A percentile compares a stretch with the other conserved stretches of the same genome.
These are phyloP conservation scores for Acanthosepion lycidas DNA, from an alignment of 2,888 invertebrate species.

Conservation along the genomic window DNA sequence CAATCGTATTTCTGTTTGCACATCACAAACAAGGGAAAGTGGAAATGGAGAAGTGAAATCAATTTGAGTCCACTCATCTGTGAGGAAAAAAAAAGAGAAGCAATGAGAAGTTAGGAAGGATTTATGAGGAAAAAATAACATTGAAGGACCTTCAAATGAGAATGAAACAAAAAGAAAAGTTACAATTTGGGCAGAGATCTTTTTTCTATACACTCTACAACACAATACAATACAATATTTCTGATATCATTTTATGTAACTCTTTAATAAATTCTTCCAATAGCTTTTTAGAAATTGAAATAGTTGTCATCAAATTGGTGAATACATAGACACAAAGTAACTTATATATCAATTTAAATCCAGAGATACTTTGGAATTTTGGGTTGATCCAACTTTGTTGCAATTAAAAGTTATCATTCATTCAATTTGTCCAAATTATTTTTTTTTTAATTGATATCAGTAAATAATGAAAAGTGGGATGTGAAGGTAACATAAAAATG, in stretches of 20 bases:
- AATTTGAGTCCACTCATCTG: background rate
- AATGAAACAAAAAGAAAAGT: too few species aligned
- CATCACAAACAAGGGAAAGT: background rate
- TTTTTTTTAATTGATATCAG: too few species aligned
- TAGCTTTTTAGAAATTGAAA: background rate
- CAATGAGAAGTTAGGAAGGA: background rate
- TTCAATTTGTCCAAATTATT: too few species aligned
- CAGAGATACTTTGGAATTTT: too few species aligned
- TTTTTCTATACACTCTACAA: background rate
- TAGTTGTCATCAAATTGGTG: background rate
- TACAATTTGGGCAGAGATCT: background rate
- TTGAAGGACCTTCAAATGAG: background rate
- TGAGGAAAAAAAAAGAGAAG: background rate
- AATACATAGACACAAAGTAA: background rate
- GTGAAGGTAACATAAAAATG: too few species aligned
- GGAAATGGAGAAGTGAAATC: constrained; percentile 1
- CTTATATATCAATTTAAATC: background rate
- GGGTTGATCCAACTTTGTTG: too few species aligned
- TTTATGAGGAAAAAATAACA: background rate
- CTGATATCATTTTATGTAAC: background rate
- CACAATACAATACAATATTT: background rate
- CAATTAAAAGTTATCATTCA: too few species aligned
- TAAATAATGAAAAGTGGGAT: too few species aligned
- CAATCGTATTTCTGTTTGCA: background rate
- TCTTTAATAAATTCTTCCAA: background rate